Evolutionary conservation across 1,140 invertebrate genomes (phyloP).

Genomic region (Diachasmimorpha longicaudata): DNA sequence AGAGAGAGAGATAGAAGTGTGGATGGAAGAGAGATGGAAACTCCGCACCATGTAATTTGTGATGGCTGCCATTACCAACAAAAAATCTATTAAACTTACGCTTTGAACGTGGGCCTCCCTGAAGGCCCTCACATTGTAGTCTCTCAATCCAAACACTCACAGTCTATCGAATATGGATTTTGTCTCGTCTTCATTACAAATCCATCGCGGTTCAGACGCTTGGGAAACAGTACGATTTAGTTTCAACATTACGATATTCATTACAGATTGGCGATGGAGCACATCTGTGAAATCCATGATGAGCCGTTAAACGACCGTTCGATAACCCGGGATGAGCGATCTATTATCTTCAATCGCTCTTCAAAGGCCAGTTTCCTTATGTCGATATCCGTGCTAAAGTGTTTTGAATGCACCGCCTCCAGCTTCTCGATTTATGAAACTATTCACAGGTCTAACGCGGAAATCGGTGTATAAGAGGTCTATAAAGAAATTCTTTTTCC

Average conservation of each 20-base stretch:
- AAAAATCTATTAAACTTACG: slow-evolving; percentile 39
- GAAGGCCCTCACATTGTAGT: background rate
- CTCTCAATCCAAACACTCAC: background rate
- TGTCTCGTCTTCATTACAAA: slow-evolving; percentile 38
- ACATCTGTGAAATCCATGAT: slow-evolving; percentile 48
- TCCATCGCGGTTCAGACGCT: slow-evolving; percentile 43
- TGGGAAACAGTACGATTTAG: background rate
- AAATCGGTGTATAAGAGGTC: background rate
- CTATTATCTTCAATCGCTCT: background rate
- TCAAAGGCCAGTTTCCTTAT: background rate
- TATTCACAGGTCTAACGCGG: background rate
- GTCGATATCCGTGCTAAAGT: background rate
- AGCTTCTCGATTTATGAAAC: background rate
- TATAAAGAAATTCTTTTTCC: too few relatives aligned
- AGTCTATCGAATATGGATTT: background rate
- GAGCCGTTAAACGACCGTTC: slow-evolving; percentile 48
- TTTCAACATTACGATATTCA: background rate
- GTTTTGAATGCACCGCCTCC: background rate
- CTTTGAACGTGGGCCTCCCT: slow-evolving; percentile 8
- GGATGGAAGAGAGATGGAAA: slow-evolving; percentile 23
- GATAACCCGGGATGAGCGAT: slow-evolving; percentile 33
- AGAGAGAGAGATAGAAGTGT: slow-evolving; percentile 18
- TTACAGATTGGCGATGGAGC: slow-evolving; percentile 26
- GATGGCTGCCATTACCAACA: slow-evolving; percentile 35
- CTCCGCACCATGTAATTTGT: slow-evolving; percentile 39